Percentiles rank a stretch among this genome's conserved stretches.
Conservation (phyloP, 2,888 invertebrate species). For the Acrobasis repandana region DNA sequence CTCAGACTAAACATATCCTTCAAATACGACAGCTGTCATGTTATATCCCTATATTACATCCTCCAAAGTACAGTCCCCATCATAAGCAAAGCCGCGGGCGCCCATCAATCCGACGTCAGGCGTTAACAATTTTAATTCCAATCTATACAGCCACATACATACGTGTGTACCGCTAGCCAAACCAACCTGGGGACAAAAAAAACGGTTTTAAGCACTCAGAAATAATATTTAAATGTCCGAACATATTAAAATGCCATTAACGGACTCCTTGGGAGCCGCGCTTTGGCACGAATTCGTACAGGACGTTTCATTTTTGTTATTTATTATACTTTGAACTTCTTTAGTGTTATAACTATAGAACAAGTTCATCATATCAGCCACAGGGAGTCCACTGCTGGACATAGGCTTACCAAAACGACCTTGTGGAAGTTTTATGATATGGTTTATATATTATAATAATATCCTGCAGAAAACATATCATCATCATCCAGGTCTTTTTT, state of each 20-base stretch:
- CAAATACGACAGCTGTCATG: background rate
- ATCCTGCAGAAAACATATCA: too few species aligned
- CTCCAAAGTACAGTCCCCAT: background rate
- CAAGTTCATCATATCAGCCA: too few species aligned
- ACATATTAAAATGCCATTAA: slow-evolving; percentile 42
- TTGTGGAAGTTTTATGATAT: too few species aligned
- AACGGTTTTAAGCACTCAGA: slow-evolving; percentile 30
- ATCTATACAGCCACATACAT: background rate
- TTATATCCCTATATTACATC: background rate
- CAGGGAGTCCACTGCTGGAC: too few species aligned
- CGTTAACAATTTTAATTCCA: slow-evolving; percentile 5
- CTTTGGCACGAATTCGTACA: slow-evolving; percentile 8
- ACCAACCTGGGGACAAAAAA: slow-evolving; percentile 40
- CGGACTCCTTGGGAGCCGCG: background rate
- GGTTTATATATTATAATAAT: too few species aligned
- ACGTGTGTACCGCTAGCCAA: slow-evolving; percentile 21
- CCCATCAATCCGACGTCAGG: background rate
- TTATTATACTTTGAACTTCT: too few species aligned
- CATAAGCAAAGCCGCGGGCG: background rate
- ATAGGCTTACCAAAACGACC: too few species aligned
- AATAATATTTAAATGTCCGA: slow-evolving; percentile 37
- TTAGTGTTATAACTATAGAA: too few species aligned
- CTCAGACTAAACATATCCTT: too few species aligned
- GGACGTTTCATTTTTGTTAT: background rate
- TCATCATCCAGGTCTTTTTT: too few species aligned